Conservation (phyloP, 2,888 invertebrate species). For the Deilephila elpenor region DNA sequence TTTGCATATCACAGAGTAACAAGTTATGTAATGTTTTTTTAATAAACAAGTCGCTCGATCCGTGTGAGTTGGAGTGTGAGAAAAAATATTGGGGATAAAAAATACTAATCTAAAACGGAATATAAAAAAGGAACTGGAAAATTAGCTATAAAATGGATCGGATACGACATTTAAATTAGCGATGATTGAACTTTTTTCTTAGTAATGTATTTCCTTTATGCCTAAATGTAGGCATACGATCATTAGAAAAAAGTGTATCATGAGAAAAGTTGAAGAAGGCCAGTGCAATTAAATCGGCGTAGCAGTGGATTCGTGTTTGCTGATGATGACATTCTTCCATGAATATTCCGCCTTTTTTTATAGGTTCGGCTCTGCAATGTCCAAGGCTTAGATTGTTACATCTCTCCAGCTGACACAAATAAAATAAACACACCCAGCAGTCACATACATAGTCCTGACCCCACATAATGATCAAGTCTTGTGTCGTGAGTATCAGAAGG, state of each 20-base stretch:
- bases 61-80: background rate
- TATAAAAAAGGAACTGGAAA: background rate
- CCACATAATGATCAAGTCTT: too few relatives aligned
- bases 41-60: background rate
- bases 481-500: too few relatives aligned
- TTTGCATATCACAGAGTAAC: slow-evolving; percentile 22
- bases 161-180: background rate
- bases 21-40: background rate
- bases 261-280: too few relatives aligned
- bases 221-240: background rate
- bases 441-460: too few relatives aligned
- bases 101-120: background rate
- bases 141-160: background rate
- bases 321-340: too few relatives aligned
- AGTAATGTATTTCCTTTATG: background rate
- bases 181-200: background rate
- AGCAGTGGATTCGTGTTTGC: too few relatives aligned
- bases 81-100: background rate
- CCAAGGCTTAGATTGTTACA: too few relatives aligned
- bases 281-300: too few relatives aligned
- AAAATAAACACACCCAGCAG: too few relatives aligned
- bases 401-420: too few relatives aligned
- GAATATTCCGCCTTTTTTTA: too few relatives aligned
- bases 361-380: too few relatives aligned
- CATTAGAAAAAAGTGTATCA: background rate